Conservation (phyloP, 2,797 vertebrate genomes). For the Lutjanus argentimaculatus region DNA sequence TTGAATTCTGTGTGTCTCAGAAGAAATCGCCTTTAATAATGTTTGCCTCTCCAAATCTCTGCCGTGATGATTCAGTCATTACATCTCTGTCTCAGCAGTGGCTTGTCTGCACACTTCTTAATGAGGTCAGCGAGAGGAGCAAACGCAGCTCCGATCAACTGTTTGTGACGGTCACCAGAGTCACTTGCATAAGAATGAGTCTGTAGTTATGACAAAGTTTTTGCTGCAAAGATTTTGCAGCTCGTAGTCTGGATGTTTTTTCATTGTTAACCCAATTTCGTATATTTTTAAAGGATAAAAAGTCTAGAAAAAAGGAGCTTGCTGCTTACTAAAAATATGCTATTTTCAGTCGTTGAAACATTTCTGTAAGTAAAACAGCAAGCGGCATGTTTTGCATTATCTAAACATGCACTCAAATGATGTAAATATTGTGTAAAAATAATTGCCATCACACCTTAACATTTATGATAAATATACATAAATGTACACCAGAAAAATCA, state of each 20-base stretch:
- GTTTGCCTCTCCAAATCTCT: slow-evolving; percentile 8
- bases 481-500: neutral
- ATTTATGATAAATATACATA: neutral
- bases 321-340: neutral
- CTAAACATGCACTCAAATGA: no score
- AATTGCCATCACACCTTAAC: neutral
- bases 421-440: no score
- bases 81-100: neutral
- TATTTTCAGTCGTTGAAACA: no score
- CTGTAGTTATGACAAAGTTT: neutral
- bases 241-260: neutral
- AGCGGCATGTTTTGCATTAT: no score
- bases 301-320: neutral
- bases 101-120: slow-evolving; percentile 10
- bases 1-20: neutral
- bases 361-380: neutral
- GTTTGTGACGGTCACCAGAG: neutral
- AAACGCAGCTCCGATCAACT: slow-evolving; percentile 9
- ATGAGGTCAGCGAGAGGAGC: slow-evolving; percentile 23
- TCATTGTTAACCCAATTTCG: no score
- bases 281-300: neutral
- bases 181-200: neutral
- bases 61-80: slow-evolving; percentile 17
- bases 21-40: slow-evolving; percentile 16
- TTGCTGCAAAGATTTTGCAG: neutral